These are phyloP conservation scores for Cassiopea andromeda DNA, from an alignment of 30 jellyfish, hydroid and myxozoan species.

Conservation along the genomic window DNA sequence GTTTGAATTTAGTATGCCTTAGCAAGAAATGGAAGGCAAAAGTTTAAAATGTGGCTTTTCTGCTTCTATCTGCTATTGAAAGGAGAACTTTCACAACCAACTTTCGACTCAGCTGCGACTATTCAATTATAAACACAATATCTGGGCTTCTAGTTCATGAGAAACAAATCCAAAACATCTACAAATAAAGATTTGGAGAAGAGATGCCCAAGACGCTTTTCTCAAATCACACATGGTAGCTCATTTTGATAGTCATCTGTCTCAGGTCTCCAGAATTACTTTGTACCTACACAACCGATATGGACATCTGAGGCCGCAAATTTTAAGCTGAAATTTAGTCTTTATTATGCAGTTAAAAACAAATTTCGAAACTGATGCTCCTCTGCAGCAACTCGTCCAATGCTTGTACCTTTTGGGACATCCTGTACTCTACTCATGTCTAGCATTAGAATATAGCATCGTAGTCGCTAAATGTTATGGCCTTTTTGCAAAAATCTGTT, in stretches of 20 bases:
- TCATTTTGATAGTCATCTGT: not conserved
- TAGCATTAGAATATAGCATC: no score
- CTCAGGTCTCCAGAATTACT: not conserved
- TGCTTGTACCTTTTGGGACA: not conserved
- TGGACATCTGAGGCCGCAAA: not conserved
- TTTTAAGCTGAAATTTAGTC: not conserved
- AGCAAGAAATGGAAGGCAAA: not conserved
- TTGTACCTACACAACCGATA: not conserved
- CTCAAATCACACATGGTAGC: not conserved
- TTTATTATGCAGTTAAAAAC: not conserved
- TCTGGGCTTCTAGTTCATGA: not conserved
- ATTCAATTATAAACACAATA: not conserved
- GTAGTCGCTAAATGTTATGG: no score
- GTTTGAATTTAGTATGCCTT: not conserved
- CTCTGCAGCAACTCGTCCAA: not conserved
- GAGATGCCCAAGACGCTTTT: not conserved
- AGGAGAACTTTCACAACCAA: not conserved
- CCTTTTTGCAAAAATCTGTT: no score
- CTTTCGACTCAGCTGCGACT: not conserved
- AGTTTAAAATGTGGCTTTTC: not conserved
- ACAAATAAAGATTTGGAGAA: not conserved
- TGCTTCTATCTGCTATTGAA: not conserved
- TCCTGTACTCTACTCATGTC: not conserved
- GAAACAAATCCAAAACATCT: not conserved
- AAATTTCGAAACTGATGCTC: not conserved